phyloP scores from a whole-genome alignment of 2,797 vertebrate species.

The Darevskia mixta region DNA sequence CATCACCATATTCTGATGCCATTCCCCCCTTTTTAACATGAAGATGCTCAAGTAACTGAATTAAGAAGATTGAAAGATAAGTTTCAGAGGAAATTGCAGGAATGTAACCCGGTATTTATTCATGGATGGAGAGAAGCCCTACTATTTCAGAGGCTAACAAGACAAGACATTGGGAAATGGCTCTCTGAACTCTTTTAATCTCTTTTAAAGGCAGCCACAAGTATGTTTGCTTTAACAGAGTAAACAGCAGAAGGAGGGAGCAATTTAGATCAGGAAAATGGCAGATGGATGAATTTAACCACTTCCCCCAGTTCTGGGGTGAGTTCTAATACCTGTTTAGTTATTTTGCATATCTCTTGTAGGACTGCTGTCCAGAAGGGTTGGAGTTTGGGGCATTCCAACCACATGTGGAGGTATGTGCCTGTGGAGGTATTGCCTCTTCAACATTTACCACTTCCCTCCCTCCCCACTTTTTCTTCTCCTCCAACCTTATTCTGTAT shows the following conservation, averaged over 20 bases:
- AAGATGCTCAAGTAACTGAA: background rate
- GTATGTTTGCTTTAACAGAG: background rate
- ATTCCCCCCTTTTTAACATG: background rate
- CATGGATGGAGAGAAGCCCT: background rate
- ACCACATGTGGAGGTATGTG: too few relatives aligned
- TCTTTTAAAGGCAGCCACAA: background rate
- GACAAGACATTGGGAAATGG: background rate
- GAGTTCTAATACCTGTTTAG: too few relatives aligned
- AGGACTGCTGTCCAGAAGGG: too few relatives aligned
- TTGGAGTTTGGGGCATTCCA: too few relatives aligned
- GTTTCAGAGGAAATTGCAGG: background rate
- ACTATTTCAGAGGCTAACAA: background rate
- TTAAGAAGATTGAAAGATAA: background rate
- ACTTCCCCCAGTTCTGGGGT: background rate
- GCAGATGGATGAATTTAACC: background rate
- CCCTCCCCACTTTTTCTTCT: too few relatives aligned
- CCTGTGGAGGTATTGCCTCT: too few relatives aligned
- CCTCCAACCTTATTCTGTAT: too few relatives aligned
- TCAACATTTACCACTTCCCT: too few relatives aligned
- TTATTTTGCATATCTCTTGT: too few relatives aligned
- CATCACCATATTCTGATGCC: background rate
- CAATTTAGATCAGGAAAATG: background rate
- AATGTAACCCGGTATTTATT: background rate
- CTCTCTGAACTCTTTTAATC: background rate
- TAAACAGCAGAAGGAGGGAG: background rate